Conservation (phyloP, 2,888 invertebrate species). For the Coleophora deauratella region DNA sequence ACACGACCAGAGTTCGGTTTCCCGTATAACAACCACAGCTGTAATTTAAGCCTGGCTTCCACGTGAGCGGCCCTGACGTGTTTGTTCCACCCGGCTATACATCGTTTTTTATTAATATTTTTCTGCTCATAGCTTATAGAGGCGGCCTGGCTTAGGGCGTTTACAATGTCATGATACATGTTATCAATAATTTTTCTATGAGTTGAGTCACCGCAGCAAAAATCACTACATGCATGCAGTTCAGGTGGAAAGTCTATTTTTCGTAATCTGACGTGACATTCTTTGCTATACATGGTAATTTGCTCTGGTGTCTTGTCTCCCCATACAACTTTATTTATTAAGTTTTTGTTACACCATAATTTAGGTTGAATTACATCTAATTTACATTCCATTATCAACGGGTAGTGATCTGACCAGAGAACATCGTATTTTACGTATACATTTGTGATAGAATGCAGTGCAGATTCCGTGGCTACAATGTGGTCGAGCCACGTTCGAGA, state of each 20-base stretch:
- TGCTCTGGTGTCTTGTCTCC: neutral
- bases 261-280: neutral
- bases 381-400: neutral
- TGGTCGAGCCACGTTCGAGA: slow-evolving; percentile 6
- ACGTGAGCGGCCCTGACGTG: neutral
- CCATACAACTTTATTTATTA: neutral
- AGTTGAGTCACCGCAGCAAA: neutral
- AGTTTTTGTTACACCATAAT: neutral
- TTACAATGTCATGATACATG: neutral
- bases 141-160: neutral
- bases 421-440: neutral
- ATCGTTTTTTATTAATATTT: neutral
- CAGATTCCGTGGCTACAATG: neutral
- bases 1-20: slow-evolving; percentile 2
- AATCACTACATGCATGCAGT: neutral
- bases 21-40: neutral
- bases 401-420: slow-evolving; percentile 4
- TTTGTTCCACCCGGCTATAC: neutral
- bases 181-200: neutral
- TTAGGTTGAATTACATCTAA: neutral
- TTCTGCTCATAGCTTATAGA: neutral
- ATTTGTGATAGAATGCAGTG: neutral
- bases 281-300: neutral
- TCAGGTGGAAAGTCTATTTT: neutral
- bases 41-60: neutral